Evolutionary conservation across 2,888 invertebrate genomes (phyloP).

Genomic region (Epinotia ramella): DNA sequence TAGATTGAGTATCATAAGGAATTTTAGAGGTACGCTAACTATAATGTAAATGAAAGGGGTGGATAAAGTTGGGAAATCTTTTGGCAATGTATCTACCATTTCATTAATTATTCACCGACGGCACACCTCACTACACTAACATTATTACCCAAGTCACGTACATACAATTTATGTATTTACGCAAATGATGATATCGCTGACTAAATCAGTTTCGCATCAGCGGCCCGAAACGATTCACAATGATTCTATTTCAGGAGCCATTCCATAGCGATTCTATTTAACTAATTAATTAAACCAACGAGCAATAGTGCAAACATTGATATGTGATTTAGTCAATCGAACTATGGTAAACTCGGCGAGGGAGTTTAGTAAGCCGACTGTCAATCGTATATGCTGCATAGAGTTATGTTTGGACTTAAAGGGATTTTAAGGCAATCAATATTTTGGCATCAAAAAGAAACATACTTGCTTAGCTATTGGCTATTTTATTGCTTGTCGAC

Average conservation of each 20-base stretch:
- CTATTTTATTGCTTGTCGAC: not conserved
- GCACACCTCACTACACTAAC: constrained; percentile 49
- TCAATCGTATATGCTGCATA: not conserved
- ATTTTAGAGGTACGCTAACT: too few species aligned
- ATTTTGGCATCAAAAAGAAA: not conserved
- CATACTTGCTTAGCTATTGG: not conserved
- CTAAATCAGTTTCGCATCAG: constrained; percentile 51
- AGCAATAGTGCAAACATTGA: constrained; percentile 36
- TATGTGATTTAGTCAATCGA: constrained; percentile 34
- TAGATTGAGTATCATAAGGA: too few species aligned
- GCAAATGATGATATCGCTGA: constrained; percentile 52
- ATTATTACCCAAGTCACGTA: constrained; percentile 54
- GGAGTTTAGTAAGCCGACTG: constrained; percentile 14
- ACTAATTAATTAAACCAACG: constrained; percentile 42
- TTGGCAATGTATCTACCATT: not conserved
- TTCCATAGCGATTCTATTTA: constrained; percentile 35
- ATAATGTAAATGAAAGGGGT: too few species aligned
- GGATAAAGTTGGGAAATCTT: not conserved
- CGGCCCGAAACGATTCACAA: constrained; percentile 43
- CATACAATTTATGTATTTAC: constrained; percentile 57
- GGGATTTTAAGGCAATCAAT: not conserved
- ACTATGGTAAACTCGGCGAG: constrained; percentile 16
- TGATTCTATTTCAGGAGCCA: constrained; percentile 40
- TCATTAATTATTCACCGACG: constrained; percentile 48
- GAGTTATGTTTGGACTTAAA: not conserved